Evolutionary conservation across 2,797 vertebrate genomes (phyloP).

Genomic region (Arremon brunneinucha): DNA sequence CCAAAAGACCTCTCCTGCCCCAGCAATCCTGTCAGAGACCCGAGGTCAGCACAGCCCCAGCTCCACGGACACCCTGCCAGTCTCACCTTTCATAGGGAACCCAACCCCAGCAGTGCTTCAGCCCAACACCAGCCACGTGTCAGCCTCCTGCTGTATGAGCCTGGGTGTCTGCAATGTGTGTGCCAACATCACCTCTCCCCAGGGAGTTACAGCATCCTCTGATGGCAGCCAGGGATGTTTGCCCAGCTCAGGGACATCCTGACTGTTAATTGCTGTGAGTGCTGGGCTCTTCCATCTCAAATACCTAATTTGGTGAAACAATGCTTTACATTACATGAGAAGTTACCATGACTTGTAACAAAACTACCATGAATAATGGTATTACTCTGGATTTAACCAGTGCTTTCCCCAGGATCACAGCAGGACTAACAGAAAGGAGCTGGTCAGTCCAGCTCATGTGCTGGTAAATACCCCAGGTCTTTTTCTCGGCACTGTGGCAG

Average conservation of each 20-base stretch:
- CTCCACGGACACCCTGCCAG: not conserved
- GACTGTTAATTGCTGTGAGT: not conserved
- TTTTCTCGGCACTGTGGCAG: not conserved
- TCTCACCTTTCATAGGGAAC: not conserved
- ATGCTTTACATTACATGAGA: not conserved
- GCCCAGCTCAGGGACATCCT: not conserved
- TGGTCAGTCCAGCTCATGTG: not conserved
- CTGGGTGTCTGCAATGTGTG: fast-evolving
- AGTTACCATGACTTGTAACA: not conserved
- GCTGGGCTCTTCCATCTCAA: not conserved
- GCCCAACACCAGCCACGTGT: not conserved
- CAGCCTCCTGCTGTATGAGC: not conserved
- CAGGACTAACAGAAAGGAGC: not conserved
- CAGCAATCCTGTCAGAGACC: not conserved
- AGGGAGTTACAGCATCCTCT: not conserved
- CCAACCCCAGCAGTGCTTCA: not conserved
- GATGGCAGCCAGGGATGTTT: not conserved
- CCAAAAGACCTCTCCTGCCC: not conserved
- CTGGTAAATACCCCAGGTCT: not conserved
- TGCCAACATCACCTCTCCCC: not conserved
- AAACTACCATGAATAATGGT: not conserved
- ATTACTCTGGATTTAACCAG: not conserved
- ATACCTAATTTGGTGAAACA: not conserved
- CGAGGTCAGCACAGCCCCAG: not conserved
- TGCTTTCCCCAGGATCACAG: not conserved